Percentiles rank a stretch among this genome's conserved stretches.
These are phyloP conservation scores for Clavelina lepadiformis DNA, from an alignment of 23 tunicate species.

Conservation along the genomic window DNA sequence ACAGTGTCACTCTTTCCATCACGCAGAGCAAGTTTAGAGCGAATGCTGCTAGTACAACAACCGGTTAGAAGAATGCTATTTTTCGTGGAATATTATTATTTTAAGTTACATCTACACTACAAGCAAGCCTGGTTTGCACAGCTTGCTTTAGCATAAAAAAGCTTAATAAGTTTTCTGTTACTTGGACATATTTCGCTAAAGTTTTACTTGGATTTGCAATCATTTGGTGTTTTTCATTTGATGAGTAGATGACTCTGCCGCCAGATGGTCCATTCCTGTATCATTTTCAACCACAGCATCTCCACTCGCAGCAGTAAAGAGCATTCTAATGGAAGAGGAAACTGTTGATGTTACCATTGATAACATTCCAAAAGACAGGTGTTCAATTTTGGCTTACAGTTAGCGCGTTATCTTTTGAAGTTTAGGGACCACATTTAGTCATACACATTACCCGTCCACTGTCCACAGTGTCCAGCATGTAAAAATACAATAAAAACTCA, in stretches of 20 bases:
- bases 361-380: conserved; percentile 54
- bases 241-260: conserved; percentile 32
- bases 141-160: too few relatives aligned
- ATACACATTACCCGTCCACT: neutral
- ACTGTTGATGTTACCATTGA: conserved; percentile 60
- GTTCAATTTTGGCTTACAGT: too few relatives aligned
- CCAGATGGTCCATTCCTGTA: conserved; percentile 75
- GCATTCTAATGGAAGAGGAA: conserved; percentile 40
- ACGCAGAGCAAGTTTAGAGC: conserved; percentile 93
- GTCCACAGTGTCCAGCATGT: neutral
- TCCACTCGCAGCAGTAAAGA: conserved; percentile 36
- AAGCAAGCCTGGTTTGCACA: too few relatives aligned
- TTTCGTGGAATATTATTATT: neutral
- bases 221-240: too few relatives aligned
- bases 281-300: conserved; percentile 54
- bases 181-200: too few relatives aligned
- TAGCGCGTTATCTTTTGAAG: neutral
- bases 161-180: too few relatives aligned
- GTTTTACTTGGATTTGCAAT: too few relatives aligned
- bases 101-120: too few relatives aligned
- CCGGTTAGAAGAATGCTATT: neutral
- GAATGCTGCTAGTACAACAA: conserved; percentile 10
- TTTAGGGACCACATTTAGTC: neutral
- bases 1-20: conserved; percentile 55
- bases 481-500: neutral